phyloP scores from a whole-genome alignment of 1,140 invertebrate genomes.

The Drosophila auraria region DNA sequence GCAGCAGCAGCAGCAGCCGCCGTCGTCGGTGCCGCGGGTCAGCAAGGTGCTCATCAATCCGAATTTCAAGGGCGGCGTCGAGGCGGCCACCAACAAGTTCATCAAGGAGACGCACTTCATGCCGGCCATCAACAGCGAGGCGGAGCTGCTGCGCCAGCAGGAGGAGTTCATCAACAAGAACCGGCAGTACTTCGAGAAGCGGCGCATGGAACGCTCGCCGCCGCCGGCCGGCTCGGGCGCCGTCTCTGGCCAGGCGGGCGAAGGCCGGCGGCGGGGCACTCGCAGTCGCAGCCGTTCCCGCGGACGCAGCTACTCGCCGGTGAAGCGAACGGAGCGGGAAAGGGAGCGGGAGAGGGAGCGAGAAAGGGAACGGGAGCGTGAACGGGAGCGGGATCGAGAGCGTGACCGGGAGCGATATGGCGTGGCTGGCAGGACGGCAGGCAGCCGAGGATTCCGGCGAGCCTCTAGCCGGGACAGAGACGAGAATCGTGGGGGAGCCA shows the following conservation, averaged over 20 bases:
- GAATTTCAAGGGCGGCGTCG: conserved; percentile 84
- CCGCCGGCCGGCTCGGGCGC: conserved; percentile 45
- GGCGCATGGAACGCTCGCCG: conserved; percentile 75
- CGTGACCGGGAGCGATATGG: conserved; percentile 66
- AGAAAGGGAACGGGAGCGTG: conserved; percentile 69
- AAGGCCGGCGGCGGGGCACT: conserved; percentile 41
- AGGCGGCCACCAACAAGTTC: conserved; percentile 84
- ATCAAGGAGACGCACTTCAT: conserved; percentile 84
- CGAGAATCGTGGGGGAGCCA: conserved; percentile 50
- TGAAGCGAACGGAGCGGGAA: conserved; percentile 64
- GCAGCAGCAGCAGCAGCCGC: not conserved
- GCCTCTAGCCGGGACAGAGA: conserved; percentile 58
- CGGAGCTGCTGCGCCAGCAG: conserved; percentile 81
- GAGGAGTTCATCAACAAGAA: conserved; percentile 85
- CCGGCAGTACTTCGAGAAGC: conserved; percentile 82
- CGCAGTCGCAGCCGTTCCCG: conserved; percentile 79
- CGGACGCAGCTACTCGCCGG: conserved; percentile 80
- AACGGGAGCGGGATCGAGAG: conserved; percentile 68
- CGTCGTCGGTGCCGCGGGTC: conserved; percentile 59
- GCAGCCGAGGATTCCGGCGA: conserved; percentile 54
- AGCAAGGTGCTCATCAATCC: conserved; percentile 85
- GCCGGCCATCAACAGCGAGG: conserved; percentile 78
- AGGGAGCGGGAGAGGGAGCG: conserved; percentile 60
- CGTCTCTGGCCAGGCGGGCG: conserved; percentile 21
- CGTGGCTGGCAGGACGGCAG: conserved; percentile 25